Percentiles rank a stretch among this genome's conserved stretches.
phyloP scores from a whole-genome alignment of 2,113 vertebrate genomes.

The Hippocampus barbouri region DNA sequence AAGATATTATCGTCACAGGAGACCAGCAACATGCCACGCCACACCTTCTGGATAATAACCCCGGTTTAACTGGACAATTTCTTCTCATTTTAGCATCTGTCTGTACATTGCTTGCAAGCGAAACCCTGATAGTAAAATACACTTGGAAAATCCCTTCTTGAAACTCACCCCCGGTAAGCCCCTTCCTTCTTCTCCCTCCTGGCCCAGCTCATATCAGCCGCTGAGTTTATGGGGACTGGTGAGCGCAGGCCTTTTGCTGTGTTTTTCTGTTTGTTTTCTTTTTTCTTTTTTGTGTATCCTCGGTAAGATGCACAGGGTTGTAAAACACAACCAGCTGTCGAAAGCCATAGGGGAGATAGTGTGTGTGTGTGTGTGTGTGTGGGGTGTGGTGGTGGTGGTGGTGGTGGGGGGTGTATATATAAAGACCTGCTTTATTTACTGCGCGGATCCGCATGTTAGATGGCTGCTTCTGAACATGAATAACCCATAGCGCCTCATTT shows the following conservation, averaged over 20 bases:
- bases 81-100: constrained; percentile 27
- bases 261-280: background rate
- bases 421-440: background rate
- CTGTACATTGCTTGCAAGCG: constrained; percentile 31
- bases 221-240: constrained; percentile 28
- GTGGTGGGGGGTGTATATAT: background rate
- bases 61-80: constrained; percentile 28
- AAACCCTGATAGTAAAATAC: constrained; percentile 16
- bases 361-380: background rate
- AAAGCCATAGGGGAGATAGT: background rate
- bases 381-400: too few species aligned
- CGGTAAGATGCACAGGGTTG: constrained; percentile 14
- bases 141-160: constrained; percentile 49
- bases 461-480: background rate
- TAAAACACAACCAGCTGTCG: background rate
- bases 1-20: constrained; percentile 12
- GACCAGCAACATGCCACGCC: constrained; percentile 12
- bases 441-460: background rate
- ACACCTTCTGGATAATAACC: constrained; percentile 21
- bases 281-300: constrained; percentile 11
- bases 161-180: constrained; percentile 4
- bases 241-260: constrained; percentile 6
- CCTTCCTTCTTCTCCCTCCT: background rate
- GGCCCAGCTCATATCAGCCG: constrained; percentile 14
- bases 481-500: background rate